A percentile compares a stretch with the other conserved stretches of the same genome.
Conservation (phyloP, 2,113 vertebrate genomes). For the Cyanoliseus patagonus region DNA sequence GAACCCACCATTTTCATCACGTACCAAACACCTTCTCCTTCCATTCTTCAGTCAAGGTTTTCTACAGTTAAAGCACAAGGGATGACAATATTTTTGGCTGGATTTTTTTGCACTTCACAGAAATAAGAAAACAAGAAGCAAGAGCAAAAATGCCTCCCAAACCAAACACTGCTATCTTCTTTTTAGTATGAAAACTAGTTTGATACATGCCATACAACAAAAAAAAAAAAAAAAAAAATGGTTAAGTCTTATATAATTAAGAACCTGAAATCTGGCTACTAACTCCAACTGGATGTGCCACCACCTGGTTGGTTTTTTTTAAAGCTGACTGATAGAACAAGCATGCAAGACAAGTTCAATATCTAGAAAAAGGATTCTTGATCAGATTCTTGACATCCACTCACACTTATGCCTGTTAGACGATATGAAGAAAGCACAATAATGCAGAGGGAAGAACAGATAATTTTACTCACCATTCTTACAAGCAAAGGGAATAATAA, state of each 20-base stretch:
- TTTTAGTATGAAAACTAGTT: background rate
- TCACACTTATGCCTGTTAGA: background rate
- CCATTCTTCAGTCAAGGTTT: background rate
- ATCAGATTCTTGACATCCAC: background rate
- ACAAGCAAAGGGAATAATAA: background rate
- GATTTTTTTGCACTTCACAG: background rate
- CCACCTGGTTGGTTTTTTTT: rapidly evolving
- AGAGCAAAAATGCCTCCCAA: background rate
- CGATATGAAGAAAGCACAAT: background rate
- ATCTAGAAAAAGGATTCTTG: background rate
- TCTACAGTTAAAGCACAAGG: background rate
- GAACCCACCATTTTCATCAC: background rate
- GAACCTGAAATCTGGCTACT: background rate
- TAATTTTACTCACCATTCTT: background rate
- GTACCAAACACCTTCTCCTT: background rate
- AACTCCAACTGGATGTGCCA: background rate
- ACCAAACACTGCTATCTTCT: background rate
- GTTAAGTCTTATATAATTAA: background rate
- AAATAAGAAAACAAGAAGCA: background rate
- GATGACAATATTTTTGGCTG: background rate
- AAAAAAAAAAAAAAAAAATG: background rate
- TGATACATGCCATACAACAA: background rate
- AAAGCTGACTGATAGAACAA: background rate
- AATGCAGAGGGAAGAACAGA: background rate
- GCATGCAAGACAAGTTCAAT: background rate